Evolutionary conservation across 2,113 vertebrate genomes (phyloP), one percentile per base, ranked within the genome.

Genomic region (Pituophis catenifer): DNA sequence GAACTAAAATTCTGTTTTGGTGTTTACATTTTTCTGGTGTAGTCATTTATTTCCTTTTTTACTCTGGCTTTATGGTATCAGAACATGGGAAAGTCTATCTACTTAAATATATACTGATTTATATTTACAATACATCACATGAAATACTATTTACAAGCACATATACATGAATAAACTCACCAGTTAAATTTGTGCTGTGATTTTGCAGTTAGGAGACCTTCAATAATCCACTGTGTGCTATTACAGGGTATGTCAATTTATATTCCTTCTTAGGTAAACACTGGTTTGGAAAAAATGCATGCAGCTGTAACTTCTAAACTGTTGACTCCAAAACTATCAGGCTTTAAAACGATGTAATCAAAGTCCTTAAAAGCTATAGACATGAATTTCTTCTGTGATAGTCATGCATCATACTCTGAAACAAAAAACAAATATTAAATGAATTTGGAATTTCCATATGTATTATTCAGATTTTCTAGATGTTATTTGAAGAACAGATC

Each of bases 361-460:
- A 98, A 98, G 98, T 99, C 98, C 97, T 98, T 99, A 98, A 97
- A 96, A 98, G 99, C 99, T 99, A 99, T 99, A 99, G 99, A 99
- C 98, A 98, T 93, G 98, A 98, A 98, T 98, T 98, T 99, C 98
- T 99, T 98, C 98, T 99, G 98, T 98, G 98, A 98, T 99, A 98
- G 97, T 98, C 97, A 95, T 98, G 98, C 98, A 98, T 99, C 98
- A 98, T 99, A 99, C 98, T 97, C 99, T 99, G 96, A 53, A 97
- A 96, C 44, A 97, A 94, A 96, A 65, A 88, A 92, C 23, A 93
- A 58, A 92, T 44, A 93, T 86, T 85, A 89, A 88, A 85, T 53
- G 2, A 89, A 90, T 55, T 53, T 50, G 29, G 53, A 38, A 90
- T 26, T 52, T 48, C 48, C 59, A 57, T 13, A 33, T 90, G 53